These are phyloP conservation scores for Morpho achilles DNA, from an alignment of 2,888 invertebrate genomes.

Conservation along the genomic window DNA sequence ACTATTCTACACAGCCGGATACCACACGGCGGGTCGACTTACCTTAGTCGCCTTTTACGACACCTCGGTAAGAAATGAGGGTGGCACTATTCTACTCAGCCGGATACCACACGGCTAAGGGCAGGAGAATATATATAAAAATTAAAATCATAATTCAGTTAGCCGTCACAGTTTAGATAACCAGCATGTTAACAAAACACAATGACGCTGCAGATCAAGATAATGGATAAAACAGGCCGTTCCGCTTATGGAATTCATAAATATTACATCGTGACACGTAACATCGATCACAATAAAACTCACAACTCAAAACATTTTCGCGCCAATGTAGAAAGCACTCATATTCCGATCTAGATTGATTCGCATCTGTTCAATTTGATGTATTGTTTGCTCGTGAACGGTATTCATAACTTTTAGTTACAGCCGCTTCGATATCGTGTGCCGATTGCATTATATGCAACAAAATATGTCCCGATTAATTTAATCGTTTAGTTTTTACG, in stretches of 20 bases:
- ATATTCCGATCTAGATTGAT: slow-evolving; percentile 32
- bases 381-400: slow-evolving; percentile 24
- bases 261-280: slow-evolving; percentile 27
- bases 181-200: not conserved
- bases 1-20: too few relatives aligned
- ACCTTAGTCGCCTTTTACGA: too few relatives aligned
- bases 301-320: slow-evolving; percentile 27
- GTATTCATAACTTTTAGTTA: slow-evolving; percentile 23
- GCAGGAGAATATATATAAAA: too few relatives aligned
- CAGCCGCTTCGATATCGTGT: slow-evolving; percentile 9
- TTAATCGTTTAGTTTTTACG: too few relatives aligned
- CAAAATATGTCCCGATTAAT: not conserved
- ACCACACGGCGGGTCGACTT: too few relatives aligned
- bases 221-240: slow-evolving; percentile 32
- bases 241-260: slow-evolving; percentile 32
- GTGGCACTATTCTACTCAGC: too few relatives aligned
- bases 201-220: slow-evolving; percentile 11
- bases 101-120: too few relatives aligned
- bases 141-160: not conserved
- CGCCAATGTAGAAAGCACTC: slow-evolving; percentile 31
- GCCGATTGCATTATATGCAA: not conserved
- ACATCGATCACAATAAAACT: slow-evolving; percentile 33
- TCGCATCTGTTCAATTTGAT: slow-evolving; percentile 27
- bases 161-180: not conserved
- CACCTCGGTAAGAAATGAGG: too few relatives aligned